phyloP scores from a whole-genome alignment of 2,888 invertebrate species.

The Lissonota sp. region DNA sequence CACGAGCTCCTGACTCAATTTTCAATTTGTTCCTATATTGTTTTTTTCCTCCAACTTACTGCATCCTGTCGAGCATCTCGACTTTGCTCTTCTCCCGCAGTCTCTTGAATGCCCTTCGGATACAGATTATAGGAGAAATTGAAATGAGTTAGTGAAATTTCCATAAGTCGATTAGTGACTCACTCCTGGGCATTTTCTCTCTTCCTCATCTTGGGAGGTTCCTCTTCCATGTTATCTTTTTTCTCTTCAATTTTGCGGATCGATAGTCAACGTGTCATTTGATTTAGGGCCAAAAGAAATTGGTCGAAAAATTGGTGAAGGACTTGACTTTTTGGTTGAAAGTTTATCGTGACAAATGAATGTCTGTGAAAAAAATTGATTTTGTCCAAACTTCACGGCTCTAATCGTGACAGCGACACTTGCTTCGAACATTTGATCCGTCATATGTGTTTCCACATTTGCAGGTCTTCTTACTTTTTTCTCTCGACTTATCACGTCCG shows the following conservation, averaged over 20 bases:
- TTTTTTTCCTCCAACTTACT: conserved; percentile 45
- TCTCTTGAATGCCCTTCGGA: conserved; percentile 55
- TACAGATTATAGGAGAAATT: conserved; percentile 15
- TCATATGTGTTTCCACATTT: conserved; percentile 60
- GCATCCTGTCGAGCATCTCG: conserved; percentile 50
- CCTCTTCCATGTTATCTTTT: conserved; percentile 21
- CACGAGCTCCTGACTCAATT: too few species aligned
- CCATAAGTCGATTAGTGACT: conserved; percentile 14
- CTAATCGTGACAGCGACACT: conserved; percentile 56
- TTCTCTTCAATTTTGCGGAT: not conserved
- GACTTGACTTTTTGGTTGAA: conserved; percentile 21
- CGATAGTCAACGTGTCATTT: not conserved
- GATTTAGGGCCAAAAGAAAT: conserved; percentile 26
- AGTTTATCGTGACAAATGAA: conserved; percentile 30
- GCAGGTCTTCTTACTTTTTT: conserved; percentile 40
- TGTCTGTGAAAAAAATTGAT: conserved; percentile 21
- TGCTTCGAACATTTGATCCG: conserved; percentile 35
- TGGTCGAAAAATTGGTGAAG: not conserved
- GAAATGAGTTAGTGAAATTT: conserved; percentile 32
- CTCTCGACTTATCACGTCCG: not conserved
- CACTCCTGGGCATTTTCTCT: conserved; percentile 63
- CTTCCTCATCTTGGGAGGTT: conserved; percentile 27
- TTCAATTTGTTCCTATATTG: not conserved
- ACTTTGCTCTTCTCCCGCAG: conserved; percentile 55
- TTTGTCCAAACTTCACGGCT: conserved; percentile 2